Conservation (phyloP, 1,140 invertebrate species). For the Calliopsis andreniformis region DNA sequence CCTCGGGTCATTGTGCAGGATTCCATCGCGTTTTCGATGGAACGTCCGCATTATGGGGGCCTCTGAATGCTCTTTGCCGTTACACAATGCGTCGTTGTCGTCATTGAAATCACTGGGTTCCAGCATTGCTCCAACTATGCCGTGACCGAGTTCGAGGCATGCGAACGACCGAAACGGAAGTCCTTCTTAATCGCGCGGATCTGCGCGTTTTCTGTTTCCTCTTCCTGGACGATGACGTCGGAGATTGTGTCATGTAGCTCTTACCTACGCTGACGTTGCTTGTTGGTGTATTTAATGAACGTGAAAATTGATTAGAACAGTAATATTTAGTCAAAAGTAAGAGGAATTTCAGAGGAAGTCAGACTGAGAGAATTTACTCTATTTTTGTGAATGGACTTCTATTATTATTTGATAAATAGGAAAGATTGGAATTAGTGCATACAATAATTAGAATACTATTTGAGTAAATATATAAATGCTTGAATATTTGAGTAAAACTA, state of each 20-base stretch:
- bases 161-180: constrained; percentile 27
- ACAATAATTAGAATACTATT: no score
- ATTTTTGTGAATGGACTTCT: no score
- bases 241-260: no score
- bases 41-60: neutral
- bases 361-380: no score
- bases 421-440: no score
- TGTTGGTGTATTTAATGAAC: neutral
- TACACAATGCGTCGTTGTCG: constrained; percentile 22
- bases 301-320: neutral
- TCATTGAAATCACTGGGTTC: constrained; percentile 25
- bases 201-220: neutral
- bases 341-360: no score
- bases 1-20: constrained; percentile 5
- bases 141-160: constrained; percentile 17
- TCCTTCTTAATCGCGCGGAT: constrained; percentile 9
- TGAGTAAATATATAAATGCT: no score
- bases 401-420: no score
- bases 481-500: no score
- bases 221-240: neutral
- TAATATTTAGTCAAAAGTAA: no score
- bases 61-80: neutral
- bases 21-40: constrained; percentile 20
- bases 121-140: constrained; percentile 26
- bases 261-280: neutral